Conservation (phyloP, 2,113 vertebrate species). For the Saguinus imperator region DNA sequence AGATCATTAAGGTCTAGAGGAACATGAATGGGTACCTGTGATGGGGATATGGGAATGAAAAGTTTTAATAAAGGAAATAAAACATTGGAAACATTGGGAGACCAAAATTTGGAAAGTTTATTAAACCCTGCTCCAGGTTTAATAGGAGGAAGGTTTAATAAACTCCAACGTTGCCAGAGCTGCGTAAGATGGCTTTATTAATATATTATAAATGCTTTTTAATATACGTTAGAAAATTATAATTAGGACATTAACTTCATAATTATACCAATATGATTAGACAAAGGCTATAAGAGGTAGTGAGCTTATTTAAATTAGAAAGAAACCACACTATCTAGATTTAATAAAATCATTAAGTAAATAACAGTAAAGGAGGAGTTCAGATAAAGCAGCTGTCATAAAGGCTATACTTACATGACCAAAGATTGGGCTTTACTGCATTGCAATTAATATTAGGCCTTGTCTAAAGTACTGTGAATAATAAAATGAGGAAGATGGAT, state of each 20-base stretch:
- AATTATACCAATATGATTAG: neutral
- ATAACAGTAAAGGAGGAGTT: neutral
- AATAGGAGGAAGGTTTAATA: neutral
- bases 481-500: neutral
- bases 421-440: neutral
- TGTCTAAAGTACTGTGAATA: neutral
- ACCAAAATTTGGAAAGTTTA: neutral
- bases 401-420: neutral
- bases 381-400: neutral
- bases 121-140: too few species aligned
- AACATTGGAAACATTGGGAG: neutral
- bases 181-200: neutral
- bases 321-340: neutral
- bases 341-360: conserved; percentile 12
- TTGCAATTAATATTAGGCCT: neutral
- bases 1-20: neutral
- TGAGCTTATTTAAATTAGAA: conserved; percentile 1
- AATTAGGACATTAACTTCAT: neutral
- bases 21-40: neutral
- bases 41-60: neutral
- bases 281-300: neutral
- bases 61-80: neutral
- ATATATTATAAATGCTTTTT: neutral
- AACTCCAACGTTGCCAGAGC: neutral
- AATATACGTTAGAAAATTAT: neutral